These are phyloP conservation scores for Heteromurus nitidus DNA, from an alignment of 2,888 invertebrate genomes.

Conservation along the genomic window DNA sequence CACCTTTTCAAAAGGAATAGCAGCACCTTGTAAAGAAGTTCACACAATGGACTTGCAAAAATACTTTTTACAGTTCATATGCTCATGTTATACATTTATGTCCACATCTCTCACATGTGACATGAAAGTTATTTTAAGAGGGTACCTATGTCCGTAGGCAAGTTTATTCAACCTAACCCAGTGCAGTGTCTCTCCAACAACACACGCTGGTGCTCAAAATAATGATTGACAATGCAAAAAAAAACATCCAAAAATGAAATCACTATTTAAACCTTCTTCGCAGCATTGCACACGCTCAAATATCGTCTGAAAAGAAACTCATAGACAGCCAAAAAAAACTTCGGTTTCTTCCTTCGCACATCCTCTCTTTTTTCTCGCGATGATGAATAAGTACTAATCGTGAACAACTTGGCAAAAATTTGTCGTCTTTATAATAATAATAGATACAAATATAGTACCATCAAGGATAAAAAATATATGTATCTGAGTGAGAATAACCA, in stretches of 20 bases:
- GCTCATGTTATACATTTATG: background rate
- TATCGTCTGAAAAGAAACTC: background rate
- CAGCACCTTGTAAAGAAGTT: no score
- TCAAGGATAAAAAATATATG: no score
- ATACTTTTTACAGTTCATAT: background rate
- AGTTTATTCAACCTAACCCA: conserved; percentile 52
- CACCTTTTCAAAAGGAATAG: no score
- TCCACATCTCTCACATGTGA: conserved; percentile 2
- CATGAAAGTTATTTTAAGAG: conserved; percentile 36
- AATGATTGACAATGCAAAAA: conserved; percentile 16
- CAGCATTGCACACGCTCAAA: background rate
- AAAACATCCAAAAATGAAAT: background rate
- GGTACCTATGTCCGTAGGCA: conserved; percentile 29
- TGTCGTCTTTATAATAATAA: no score
- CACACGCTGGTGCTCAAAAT: conserved; percentile 22
- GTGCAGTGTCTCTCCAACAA: no score
- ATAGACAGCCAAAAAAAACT: background rate
- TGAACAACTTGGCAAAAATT: no score
- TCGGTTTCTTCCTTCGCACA: no score
- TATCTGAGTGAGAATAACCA: no score
- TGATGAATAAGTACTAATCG: background rate
- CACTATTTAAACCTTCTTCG: background rate
- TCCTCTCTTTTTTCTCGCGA: no score
- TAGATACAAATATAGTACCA: no score
- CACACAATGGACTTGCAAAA: background rate